phyloP scores from a whole-genome alignment of 2,797 vertebrate genomes.

The Okamejei kenojei region DNA sequence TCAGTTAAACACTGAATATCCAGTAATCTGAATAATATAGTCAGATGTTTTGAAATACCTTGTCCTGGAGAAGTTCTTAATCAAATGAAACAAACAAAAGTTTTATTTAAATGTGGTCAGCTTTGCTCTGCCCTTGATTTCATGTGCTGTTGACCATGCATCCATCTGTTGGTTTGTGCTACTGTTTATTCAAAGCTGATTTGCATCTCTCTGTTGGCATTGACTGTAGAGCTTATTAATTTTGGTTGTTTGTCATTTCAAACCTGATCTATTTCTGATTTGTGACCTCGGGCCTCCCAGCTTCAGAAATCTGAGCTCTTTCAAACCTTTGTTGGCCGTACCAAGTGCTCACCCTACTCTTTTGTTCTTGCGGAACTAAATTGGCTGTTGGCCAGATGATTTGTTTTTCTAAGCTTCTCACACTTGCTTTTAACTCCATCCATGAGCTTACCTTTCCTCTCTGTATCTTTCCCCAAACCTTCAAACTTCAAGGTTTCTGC shows the following conservation, averaged over 20 bases:
- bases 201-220: neutral
- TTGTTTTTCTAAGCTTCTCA: neutral
- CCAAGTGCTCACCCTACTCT: neutral
- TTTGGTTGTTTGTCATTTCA: neutral
- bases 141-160: too few relatives aligned
- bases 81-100: neutral
- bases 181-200: neutral
- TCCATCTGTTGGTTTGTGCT: neutral
- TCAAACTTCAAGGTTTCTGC: neutral
- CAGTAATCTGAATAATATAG: neutral
- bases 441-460: neutral
- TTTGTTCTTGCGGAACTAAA: neutral
- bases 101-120: neutral
- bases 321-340: neutral
- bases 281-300: neutral
- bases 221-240: neutral
- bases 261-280: neutral
- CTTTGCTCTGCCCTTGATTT: neutral
- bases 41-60: neutral
- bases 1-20: neutral
- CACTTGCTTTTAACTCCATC: neutral
- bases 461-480: neutral
- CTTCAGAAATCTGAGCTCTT: neutral
- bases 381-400: neutral
- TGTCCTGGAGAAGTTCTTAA: neutral